phyloP scores from a whole-genome alignment of 2,113 vertebrate species.

The Tupaia chinensis region DNA sequence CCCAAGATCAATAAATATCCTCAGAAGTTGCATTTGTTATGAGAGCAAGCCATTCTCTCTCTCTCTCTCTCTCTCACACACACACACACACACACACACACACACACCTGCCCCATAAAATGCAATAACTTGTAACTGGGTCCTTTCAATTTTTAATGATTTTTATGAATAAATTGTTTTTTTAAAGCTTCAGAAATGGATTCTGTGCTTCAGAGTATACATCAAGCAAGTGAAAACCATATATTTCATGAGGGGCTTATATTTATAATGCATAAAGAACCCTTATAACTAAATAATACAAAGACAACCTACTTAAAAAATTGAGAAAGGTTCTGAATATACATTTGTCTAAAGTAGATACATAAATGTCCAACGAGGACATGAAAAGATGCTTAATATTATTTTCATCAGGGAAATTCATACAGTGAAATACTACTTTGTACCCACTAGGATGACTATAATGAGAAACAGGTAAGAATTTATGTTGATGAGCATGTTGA shows the following conservation, averaged over 20 bases:
- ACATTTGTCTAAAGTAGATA: slow-evolving; percentile 30
- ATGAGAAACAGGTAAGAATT: slow-evolving; percentile 10
- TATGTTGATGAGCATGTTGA: background rate
- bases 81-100: too few relatives aligned
- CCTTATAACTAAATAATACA: slow-evolving; percentile 4
- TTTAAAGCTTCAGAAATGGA: slow-evolving; percentile 53
- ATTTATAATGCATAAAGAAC: background rate
- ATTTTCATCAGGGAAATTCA: slow-evolving; percentile 22
- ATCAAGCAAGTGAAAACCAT: slow-evolving; percentile 24
- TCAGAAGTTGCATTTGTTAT: background rate
- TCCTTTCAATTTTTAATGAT: slow-evolving; percentile 39
- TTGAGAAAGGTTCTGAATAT: background rate
- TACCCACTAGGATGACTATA: background rate
- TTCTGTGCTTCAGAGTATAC: slow-evolving; percentile 30
- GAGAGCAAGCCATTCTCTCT: background rate
- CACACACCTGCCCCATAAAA: background rate
- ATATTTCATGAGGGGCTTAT: background rate
- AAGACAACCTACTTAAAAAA: slow-evolving; percentile 22
- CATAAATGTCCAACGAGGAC: background rate
- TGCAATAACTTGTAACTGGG: background rate
- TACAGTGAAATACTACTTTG: background rate
- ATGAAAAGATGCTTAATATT: background rate
- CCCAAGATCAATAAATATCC: background rate
- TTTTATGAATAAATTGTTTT: slow-evolving; percentile 36
- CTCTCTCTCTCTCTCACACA: too few relatives aligned